Evolutionary conservation across 2,888 invertebrate genomes (phyloP).

Genomic region (Rambutsinella grinnellia): DNA sequence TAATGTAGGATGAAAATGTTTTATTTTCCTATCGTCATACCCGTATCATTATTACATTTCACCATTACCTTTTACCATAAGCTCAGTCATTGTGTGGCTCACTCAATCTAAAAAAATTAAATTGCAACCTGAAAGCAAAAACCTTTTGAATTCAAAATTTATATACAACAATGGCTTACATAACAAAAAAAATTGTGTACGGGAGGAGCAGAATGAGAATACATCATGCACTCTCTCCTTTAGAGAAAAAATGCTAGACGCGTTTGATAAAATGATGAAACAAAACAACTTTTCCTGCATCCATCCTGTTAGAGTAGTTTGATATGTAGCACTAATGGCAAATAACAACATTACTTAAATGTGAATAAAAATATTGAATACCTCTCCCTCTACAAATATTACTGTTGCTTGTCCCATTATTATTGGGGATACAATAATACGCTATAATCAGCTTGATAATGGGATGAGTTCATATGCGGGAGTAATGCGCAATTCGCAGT

Average conservation of each 20-base stretch:
- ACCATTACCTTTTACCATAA: too few relatives aligned
- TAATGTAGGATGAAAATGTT: neutral
- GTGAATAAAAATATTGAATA: conserved; percentile 1
- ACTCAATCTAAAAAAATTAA: too few relatives aligned
- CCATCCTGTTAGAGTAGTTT: conserved; percentile 43
- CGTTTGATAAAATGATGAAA: too few relatives aligned
- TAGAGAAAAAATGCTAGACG: too few relatives aligned
- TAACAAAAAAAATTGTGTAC: conserved; percentile 6
- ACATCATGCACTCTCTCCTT: conserved; percentile 37
- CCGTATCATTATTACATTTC: neutral
- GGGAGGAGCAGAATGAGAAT: conserved; percentile 9
- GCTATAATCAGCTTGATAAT: neutral
- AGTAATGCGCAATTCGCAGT: too few relatives aligned
- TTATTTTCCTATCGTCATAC: neutral
- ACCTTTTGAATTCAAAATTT: too few relatives aligned
- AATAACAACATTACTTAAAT: conserved; percentile 13
- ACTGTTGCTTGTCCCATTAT: conserved; percentile 57
- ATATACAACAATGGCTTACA: too few relatives aligned
- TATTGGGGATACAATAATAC: too few relatives aligned
- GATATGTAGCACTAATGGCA: conserved; percentile 20
- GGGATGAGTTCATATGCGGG: too few relatives aligned
- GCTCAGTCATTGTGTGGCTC: too few relatives aligned
- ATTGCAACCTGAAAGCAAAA: too few relatives aligned
- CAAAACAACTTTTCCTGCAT: conserved; percentile 46
- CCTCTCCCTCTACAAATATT: conserved; percentile 44